Evolutionary conservation across 1,140 invertebrate genomes (phyloP), one percentile per base, ranked within the genome.

Genomic region (Gryllus bimaculatus): DNA sequence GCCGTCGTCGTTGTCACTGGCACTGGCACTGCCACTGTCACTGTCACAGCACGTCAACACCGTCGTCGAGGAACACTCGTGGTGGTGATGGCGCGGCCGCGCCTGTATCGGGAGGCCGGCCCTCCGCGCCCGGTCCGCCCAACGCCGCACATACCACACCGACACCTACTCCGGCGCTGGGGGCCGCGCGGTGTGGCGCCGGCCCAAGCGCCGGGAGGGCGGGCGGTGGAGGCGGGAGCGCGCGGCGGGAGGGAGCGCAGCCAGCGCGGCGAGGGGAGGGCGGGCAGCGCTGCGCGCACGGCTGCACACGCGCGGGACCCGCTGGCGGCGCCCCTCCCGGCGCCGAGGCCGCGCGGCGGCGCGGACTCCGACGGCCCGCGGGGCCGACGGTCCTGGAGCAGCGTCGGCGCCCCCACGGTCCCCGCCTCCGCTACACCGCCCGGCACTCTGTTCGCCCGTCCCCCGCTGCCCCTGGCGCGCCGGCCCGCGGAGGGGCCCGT

Each of bases 71-170:
- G 48, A 77, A n/a, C 48, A 48, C 48, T 48, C 76, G 47, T 20
- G 12, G n/a, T 20, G 47, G 47, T 48, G 82, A 84, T 39, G 83
- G 79, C 81, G 80, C 78, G 82, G 81, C 82, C 81, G 81, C 80
- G 80, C 80, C 81, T 18, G 54, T 18, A 13, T 18, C 18, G 10
- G 54, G 54, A 66, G 54, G 54, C 54, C 18, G 54, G 54, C 54
- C 54, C 54, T 66, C 54, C 54, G 54, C 54, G 54, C 2, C 54
- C 54, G 2, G 10, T 1, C 48, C 76, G 76, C 76, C n/a, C 76
- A 77, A 77, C 76, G 48, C 76, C 76, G 48, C 76, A 77, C 76
- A 77, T 77, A 77, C 76, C 76, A 54, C 48, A 77, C 76, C 48
- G 18, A 77, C 76, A 77, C 76, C n/a, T 54, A 77, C 74, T 39